Base-by-base conservation (phyloP, 2,888 invertebrate species). In the Ligdia adustata region DNA sequence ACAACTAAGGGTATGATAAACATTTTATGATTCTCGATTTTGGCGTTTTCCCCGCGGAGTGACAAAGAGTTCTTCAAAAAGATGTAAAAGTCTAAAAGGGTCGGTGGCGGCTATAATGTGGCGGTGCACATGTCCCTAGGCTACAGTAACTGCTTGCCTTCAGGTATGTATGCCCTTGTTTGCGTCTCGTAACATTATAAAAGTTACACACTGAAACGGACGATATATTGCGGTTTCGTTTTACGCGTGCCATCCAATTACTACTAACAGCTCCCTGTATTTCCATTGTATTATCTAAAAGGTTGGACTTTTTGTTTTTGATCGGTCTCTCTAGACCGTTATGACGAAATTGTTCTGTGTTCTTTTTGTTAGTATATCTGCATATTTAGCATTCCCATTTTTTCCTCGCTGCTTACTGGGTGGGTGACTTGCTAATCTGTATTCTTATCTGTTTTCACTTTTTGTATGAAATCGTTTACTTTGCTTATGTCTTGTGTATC, bases 21-120 rank as follows among this genome's bases (percentile, higher is more conserved):
- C 37, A 53, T 53, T 58, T 58, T 55, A 58, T 52, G 57, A 48
- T 49, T 37, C 37, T 27, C 27, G 48, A 58, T 53, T 58, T 49
- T 33, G 28, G 37, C 33, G 27, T 20, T 27, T 5, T 49, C 48
- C 42, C 48, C 32, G 33, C 42, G 48, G 48, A 34, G 42, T 43
- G 48, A 43, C 38, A 49, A 49, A 38, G 24, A 43, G 38, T 42
- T 33, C 42, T 49, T 49, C 48, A 42, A 43, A 43, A 49, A 37
- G 48, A 43, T 49, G 42, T 49, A 38, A 47, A 48, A 42, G 37
- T 48, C 14, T 48, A 38, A 49, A 43, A 49, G 48, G 48, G 48
- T 49, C 32, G 51, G 27, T 29, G 29, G 48, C 42, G 45, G 28
- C 41, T 43, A 48, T 55, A 49, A 55, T 52, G 52, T 29, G 33